These are phyloP conservation scores for Eolophus roseicapilla DNA, from an alignment of 2,113 vertebrate genomes.

Conservation along the genomic window DNA sequence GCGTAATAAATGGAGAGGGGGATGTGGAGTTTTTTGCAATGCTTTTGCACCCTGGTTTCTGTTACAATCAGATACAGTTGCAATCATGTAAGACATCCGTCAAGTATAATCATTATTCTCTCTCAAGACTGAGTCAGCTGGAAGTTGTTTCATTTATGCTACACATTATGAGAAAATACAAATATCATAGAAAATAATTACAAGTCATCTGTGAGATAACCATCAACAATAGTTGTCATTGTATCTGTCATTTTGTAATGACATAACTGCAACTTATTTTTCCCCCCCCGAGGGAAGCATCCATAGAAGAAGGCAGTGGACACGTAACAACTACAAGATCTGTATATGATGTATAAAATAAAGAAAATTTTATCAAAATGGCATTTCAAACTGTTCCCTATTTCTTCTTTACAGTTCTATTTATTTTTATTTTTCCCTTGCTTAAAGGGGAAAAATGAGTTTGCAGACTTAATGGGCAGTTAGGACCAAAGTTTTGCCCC, in stretches of 20 bases:
- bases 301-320: neutral
- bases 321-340: neutral
- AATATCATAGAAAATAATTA: neutral
- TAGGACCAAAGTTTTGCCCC: neutral
- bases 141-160: neutral
- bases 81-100: neutral
- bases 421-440: neutral
- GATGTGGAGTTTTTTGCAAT: neutral
- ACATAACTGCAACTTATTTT: neutral
- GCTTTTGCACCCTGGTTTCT: neutral
- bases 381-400: neutral
- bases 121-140: neutral
- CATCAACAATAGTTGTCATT: no score
- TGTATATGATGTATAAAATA: neutral
- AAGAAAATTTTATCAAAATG: neutral
- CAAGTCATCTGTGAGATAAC: neutral
- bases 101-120: neutral
- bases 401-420: neutral
- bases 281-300: neutral
- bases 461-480: neutral
- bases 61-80: neutral
- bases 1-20: neutral
- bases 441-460: neutral
- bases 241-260: neutral
- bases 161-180: neutral